phyloP scores from a whole-genome alignment of 2,113 vertebrate species.

The Diphyllodes magnificus region DNA sequence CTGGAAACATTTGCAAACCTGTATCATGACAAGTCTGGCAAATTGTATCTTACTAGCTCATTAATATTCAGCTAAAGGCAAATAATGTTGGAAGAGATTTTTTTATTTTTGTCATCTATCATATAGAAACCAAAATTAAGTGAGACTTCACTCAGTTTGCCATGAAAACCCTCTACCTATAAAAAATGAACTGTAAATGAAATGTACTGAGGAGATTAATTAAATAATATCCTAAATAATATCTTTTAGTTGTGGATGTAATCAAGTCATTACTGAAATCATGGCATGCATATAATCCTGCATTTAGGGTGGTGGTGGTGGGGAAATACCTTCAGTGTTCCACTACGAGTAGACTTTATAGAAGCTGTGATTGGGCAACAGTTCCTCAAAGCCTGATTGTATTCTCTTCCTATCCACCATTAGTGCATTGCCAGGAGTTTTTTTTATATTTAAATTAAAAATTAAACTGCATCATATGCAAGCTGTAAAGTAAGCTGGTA shows the following conservation, averaged over 20 bases:
- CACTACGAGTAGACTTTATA: not conserved
- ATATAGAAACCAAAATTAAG: not conserved
- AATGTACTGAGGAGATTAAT: not conserved
- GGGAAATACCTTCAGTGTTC: not conserved
- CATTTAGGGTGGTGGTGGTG: not conserved
- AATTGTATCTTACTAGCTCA: not conserved
- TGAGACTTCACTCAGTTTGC: not conserved
- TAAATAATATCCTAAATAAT: not conserved
- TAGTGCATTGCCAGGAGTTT: not conserved
- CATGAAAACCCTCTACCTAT: not conserved
- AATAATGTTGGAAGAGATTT: not conserved
- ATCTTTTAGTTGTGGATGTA: not conserved
- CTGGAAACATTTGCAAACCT: not conserved
- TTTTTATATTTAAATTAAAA: conserved; percentile 24
- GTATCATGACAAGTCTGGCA: not conserved
- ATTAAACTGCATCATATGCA: not conserved
- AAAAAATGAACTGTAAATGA: not conserved
- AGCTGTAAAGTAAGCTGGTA: not conserved
- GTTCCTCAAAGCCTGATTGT: not conserved
- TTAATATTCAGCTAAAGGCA: conserved; percentile 14
- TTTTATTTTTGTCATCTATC: not conserved
- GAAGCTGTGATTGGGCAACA: not conserved
- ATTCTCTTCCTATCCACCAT: not conserved
- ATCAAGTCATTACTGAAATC: not conserved
- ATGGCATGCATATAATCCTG: not conserved